Evolutionary conservation across 2,888 invertebrate species (phyloP), one percentile per base, ranked within the genome.

Genomic region (Xestia xanthographa): DNA sequence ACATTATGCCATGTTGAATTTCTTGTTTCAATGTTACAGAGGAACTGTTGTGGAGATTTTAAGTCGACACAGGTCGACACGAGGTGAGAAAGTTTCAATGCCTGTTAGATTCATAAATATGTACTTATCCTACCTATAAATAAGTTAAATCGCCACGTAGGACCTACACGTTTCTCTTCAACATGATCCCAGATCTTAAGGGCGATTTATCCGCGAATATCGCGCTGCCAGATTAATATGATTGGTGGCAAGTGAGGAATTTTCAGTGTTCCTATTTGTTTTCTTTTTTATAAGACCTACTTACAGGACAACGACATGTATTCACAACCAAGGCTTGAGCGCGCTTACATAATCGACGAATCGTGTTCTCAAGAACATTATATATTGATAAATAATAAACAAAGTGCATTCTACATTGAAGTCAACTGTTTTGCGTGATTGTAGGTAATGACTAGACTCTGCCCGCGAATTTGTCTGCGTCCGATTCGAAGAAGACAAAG

Each of bases 261-360:
- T 65, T 41, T 38, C 41, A 34, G 20, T 68, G 43, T 66, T 68
- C 45, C 22, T 73, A 29, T 70, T 75, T 66, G 38, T 78, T 80
- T 73, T 80, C 38, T 70, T 72, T 71, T 68, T 41, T 50, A 50
- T 6, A 53, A 73, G 70, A 75, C 75, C 62, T 71, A 83, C 56
- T 78, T 81, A 75, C 56, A 58, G 67, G 78, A 65, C 70, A 71
- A 56, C 38, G 62, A 66, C 53, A 58, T 74, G 76, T 73, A 72
- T 67, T 72, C 62, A 63, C 38, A 20, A 56, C 2, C 48, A 76
- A 76, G 56, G 65, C n/a, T 76, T 56, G 17, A 43, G 20, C 12
- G 14, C 60, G 43, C 26, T 79, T 69, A 48, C 22, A 22, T 62
- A 41, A 71, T 50, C n/a, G n/a, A n/a, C n/a, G n/a, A n/a, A n/a